Base-by-base conservation (phyloP, 2,113 vertebrate species). In the Oreochromis niloticus region DNA sequence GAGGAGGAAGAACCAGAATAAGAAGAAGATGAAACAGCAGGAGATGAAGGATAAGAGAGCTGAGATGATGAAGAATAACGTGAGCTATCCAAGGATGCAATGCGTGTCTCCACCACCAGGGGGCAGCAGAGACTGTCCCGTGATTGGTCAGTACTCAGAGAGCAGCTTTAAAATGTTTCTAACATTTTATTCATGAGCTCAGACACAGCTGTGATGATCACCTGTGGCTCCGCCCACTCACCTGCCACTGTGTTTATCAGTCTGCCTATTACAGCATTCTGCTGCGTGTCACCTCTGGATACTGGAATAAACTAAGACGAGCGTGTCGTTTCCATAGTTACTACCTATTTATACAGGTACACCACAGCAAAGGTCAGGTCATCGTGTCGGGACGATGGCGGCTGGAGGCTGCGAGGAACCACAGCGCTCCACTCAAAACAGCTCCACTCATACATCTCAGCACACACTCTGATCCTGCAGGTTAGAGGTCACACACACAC, bases 61-160 rank as follows among this genome's bases (percentile, higher is more conserved):
- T 2, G 16, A 73, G 41, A 46, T 27, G 66, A 73, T 43, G 66
- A 24, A 43, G 66, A 71, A 39, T 22, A 22, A 71, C n/a, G 14
- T 43, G 17, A 34, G n/a, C 7, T 32, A 16, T 39, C 10, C 59
- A 17, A 50, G 2, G 9, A 56, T 84, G 56, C 19, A 78, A 3
- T 3, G 55, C 11, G 16, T 7, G 5, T 8, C 7, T 32, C 80
- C 32, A 86, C 92, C 95, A 92, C 88, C 10, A 66, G 91, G 82
- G 90, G 90, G 90, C 93, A 92, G 90, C 89, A 92, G 75, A 88
- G 81, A 46, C 61, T n/a, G 90, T 80, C 14, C 13, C 8, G 5
- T 80, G 36, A 81, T 14, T 13, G 46, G 9, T 32, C 13, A 3
- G 66, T 16, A 27, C 27, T 43, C 66, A 71, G 63, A 68, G 27